Conservation (phyloP, 2,113 vertebrate genomes). For the Colossoma macropomum region DNA sequence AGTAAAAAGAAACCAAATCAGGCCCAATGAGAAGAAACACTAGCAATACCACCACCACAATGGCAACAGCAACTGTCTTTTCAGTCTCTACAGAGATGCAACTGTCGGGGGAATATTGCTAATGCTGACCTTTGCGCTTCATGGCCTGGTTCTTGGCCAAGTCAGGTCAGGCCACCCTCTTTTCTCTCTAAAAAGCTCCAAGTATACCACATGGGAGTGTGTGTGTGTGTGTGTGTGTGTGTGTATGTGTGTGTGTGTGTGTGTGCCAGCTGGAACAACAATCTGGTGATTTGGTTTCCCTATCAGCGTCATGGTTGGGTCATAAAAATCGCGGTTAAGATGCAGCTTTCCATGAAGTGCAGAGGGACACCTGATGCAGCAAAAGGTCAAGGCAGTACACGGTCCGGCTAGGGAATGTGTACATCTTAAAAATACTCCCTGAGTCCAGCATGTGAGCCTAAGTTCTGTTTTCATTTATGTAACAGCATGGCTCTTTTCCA, state of each 20-base stretch:
- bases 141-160: not conserved
- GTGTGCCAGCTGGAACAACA: not conserved
- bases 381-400: conserved; percentile 41
- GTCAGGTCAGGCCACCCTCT: not conserved
- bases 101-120: not conserved
- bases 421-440: conserved; percentile 39
- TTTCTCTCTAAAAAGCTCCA: not conserved
- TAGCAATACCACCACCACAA: not conserved
- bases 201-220: not conserved
- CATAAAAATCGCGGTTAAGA: conserved; percentile 38
- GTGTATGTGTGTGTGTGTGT: not conserved
- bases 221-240: not conserved
- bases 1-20: not conserved
- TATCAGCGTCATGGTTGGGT: conserved; percentile 2
- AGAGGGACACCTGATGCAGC: not conserved
- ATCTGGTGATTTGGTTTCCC: conserved; percentile 30
- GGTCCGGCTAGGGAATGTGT: conserved; percentile 33
- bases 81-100: not conserved
- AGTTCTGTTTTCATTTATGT: not conserved
- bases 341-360: conserved; percentile 15
- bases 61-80: not conserved
- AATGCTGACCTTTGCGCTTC: not conserved
- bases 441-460: not conserved
- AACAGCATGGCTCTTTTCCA: not conserved
- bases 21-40: too few species aligned